Base-by-base conservation (phyloP, 2,113 vertebrate species). In the Dasyprocta punctata region DNA sequence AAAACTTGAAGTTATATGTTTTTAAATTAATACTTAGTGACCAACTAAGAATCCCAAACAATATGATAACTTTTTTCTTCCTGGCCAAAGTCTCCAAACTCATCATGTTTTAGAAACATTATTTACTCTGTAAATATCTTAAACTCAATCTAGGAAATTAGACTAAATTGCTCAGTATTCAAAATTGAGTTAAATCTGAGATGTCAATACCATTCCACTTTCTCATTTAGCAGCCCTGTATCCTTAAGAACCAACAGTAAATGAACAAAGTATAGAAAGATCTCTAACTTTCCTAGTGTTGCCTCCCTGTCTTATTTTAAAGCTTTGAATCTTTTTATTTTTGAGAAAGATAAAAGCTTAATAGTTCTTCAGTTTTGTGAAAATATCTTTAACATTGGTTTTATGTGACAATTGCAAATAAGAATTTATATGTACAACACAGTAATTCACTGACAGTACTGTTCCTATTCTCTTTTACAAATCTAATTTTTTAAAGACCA, bases 21-120 rank as follows among this genome's bases (percentile, higher is more conserved):
- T 95, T 96, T 13, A 83, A 96, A 92, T 89, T 71, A 95, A 92
- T 95, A 73, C 38, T 65, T 86, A 88, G 49, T 87, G 36, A 85
- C n/a, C n/a, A 92, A 69, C 22, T 92, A 69, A 77, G 81, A 87
- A 19, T 71, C 38, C n/a, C 63, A 82, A 73, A 92, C 91, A 89
- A 84, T 93, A 95, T 89, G 17, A 33, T 33, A 36, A 2, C 22
- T 84, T 93, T 86, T 89, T 95, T 73, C 69, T 92, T 78, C 77
- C 49, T 95, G n/a, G 92, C 89, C 67, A 49, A 94, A 94, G 65
- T 89, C 67, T 28, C 38, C 83, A 63, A 95, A 92, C 44, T 73
- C 49, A 86, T 81, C 60, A 86, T 81, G 36, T 92, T 77, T 87
- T 88, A 90, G 61, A 94, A 92, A 78, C 61, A 82, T 87, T 87